A percentile compares a stretch with the other conserved stretches of the same genome.
phyloP scores from a whole-genome alignment of 2,113 vertebrate species.

The Natator depressus region DNA sequence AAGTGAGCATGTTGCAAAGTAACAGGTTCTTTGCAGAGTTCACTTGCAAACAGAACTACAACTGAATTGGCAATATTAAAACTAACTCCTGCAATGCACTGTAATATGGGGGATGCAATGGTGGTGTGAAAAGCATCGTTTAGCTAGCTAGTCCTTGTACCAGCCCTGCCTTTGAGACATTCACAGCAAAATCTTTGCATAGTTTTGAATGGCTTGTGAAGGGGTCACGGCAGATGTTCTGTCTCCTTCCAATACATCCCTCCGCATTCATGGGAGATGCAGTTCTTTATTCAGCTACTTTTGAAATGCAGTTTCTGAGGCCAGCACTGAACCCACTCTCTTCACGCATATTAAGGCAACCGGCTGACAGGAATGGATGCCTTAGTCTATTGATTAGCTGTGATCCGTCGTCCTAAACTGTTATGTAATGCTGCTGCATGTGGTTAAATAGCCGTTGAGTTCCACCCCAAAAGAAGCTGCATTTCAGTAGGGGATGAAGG shows the following conservation, averaged over 20 bases:
- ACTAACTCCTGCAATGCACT: neutral
- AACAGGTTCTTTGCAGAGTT: neutral
- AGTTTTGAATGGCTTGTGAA: neutral
- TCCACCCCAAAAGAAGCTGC: neutral
- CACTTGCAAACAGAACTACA: slow-evolving; percentile 1
- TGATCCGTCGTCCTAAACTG: neutral
- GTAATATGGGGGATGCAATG: neutral
- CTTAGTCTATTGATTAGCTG: neutral
- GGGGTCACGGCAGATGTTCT: neutral
- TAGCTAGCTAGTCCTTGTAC: too few species aligned
- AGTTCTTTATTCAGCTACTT: neutral
- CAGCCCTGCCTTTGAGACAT: neutral
- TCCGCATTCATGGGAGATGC: neutral
- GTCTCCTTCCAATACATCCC: neutral
- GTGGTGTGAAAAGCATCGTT: neutral
- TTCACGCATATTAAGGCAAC: neutral
- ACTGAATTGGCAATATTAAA: neutral
- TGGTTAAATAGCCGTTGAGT: neutral
- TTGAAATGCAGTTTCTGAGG: neutral
- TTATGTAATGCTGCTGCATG: neutral
- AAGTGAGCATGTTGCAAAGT: slow-evolving; percentile 28
- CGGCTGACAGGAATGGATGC: neutral
- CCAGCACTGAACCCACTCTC: neutral
- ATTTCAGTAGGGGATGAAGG: neutral
- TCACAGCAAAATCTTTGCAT: neutral